Percentiles rank a stretch among this genome's conserved stretches.
These are phyloP conservation scores for Pollachius pollachius DNA, from an alignment of 2,113 vertebrate genomes.

Conservation along the genomic window DNA sequence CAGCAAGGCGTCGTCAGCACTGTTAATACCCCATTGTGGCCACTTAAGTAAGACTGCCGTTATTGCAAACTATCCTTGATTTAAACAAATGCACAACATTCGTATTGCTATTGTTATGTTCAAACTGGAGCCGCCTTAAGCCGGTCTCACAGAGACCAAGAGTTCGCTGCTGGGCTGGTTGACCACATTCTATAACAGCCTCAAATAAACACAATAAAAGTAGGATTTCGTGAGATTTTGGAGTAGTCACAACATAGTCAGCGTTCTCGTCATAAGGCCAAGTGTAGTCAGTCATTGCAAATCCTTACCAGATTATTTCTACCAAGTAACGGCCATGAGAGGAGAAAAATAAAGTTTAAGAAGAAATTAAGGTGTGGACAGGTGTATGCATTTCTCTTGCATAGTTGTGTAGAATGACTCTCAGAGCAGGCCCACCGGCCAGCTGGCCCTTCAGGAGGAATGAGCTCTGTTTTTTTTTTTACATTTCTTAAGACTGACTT, in stretches of 20 bases:
- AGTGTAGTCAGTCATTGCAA: slow-evolving; percentile 67
- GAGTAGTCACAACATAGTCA: slow-evolving; percentile 48
- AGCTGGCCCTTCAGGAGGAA: slow-evolving; percentile 42
- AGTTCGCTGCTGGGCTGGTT: slow-evolving; percentile 96
- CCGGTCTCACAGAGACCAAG: slow-evolving; percentile 99
- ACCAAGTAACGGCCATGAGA: slow-evolving; percentile 51
- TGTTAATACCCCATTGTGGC: slow-evolving; percentile 89
- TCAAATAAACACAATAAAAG: slow-evolving; percentile 81
- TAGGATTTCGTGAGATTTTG: slow-evolving; percentile 85
- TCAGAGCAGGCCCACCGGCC: slow-evolving; percentile 59
- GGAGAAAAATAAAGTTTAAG: slow-evolving; percentile 30
- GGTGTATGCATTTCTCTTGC: slow-evolving; percentile 78
- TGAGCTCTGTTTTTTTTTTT: background rate
- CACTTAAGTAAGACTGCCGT: slow-evolving; percentile 84
- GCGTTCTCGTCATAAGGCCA: slow-evolving; percentile 73
- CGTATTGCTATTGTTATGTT: slow-evolving; percentile 88
- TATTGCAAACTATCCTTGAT: slow-evolving; percentile 99
- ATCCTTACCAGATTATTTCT: slow-evolving; percentile 54
- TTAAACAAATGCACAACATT: slow-evolving; percentile 99
- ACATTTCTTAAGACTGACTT: no score
- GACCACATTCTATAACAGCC: slow-evolving; percentile 95
- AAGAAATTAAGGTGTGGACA: slow-evolving; percentile 21
- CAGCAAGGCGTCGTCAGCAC: slow-evolving; percentile 93
- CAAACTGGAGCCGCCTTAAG: slow-evolving; percentile 97
- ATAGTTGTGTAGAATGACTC: slow-evolving; percentile 74